phyloP scores from a whole-genome alignment of 2,113 vertebrate genomes.

The Motacilla alba region DNA sequence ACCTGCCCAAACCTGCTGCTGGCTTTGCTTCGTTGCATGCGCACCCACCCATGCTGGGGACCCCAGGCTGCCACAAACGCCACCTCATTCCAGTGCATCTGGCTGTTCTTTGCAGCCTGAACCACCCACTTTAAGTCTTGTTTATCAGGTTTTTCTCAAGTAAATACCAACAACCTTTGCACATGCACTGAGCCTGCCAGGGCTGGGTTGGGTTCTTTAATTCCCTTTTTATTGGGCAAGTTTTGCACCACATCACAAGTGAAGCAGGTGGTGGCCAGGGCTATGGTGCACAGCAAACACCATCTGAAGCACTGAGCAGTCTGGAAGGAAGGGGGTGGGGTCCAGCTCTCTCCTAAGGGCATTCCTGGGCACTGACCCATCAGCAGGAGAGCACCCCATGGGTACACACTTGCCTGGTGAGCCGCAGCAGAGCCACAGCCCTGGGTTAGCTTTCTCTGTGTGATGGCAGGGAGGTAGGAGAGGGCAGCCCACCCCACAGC shows the following conservation, averaged over 20 bases:
- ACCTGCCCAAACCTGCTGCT: rapidly evolving
- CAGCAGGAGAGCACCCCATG: background rate
- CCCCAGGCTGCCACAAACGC: rapidly evolving
- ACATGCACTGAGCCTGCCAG: rapidly evolving
- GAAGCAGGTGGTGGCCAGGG: background rate
- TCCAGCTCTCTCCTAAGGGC: background rate
- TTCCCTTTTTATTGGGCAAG: background rate
- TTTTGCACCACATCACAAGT: rapidly evolving
- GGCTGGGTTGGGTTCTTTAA: background rate
- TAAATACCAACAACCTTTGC: background rate
- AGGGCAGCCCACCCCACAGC: background rate
- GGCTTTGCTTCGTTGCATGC: background rate
- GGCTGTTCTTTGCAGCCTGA: background rate
- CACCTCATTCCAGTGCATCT: background rate
- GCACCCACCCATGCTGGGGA: rapidly evolving
- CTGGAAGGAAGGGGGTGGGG: background rate
- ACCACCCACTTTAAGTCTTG: background rate
- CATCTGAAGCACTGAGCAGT: background rate
- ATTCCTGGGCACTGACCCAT: background rate
- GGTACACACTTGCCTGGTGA: rapidly evolving
- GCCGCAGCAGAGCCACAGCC: background rate
- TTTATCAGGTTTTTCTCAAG: background rate
- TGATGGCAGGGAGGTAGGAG: background rate
- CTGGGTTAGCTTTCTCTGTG: background rate
- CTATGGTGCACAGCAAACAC: background rate